Base-by-base conservation (phyloP, 2,888 invertebrate genomes). In the Eupeodes luniger region DNA sequence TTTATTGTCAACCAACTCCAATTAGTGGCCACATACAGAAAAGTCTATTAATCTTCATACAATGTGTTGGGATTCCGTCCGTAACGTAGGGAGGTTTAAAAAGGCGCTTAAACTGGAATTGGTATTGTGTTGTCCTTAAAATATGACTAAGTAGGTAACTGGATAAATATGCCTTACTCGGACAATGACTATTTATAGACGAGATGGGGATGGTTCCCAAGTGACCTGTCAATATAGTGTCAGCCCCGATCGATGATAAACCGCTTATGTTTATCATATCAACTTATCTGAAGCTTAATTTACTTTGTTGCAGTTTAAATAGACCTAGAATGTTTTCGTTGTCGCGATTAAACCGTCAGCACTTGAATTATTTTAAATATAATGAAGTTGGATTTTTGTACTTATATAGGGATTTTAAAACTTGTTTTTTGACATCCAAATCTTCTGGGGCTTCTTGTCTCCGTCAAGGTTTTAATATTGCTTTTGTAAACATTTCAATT, bases 11-110 rank as follows among this genome's bases (percentile, higher is more conserved):
- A 67, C 84, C 72, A 67, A 11, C 81, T 66, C 77, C 84, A 88
- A 88, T 88, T 88, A 88, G 87, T 80, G 87, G 77, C 19, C 83
- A 83, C 81, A 81, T 74, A 81, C 74, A 59, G 76, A 55, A 69
- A 80, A 47, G 80, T 55, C 72, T 81, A 87, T 87, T 87, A 87
- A 88, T 88, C 87, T 84, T 84, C 34, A 34, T 84, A 88, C 84
- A 88, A 77, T 88, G 87, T 84, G 44, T 44, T 53, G 76, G 79
- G 79, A 79, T 76, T 75, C 75, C 78, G 81, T 85, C 82, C 27
- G 27, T 27, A 27, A 3, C 27, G 3, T 27, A 79, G 80, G 47
- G 81, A 57, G 80, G 79, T 80, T 87, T 82, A 82, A 69, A 69
- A 36, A 57, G 40, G 27, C 61, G 51, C 69, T 27, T 36, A 27